Evolutionary conservation across 2,888 invertebrate genomes (phyloP).

Genomic region (Nemapogon koenigi): DNA sequence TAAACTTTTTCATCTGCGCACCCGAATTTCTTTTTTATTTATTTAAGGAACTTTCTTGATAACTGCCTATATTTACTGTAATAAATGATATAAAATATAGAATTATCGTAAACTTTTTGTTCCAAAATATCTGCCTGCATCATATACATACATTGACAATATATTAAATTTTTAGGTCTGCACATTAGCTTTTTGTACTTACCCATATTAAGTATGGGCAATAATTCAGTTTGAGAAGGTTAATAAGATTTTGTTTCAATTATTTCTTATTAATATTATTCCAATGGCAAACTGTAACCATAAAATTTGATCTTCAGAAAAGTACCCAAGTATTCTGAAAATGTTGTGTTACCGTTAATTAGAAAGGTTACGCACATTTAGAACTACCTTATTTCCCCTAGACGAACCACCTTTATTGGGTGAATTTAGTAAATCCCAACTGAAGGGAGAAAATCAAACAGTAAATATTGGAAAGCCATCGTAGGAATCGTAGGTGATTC

Average conservation of each 20-base stretch:
- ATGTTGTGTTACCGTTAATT: slow-evolving; percentile 36
- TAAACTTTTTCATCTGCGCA: slow-evolving; percentile 37
- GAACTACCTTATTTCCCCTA: background rate
- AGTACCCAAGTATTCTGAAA: background rate
- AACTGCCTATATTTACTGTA: too few relatives aligned
- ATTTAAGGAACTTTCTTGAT: slow-evolving; percentile 21
- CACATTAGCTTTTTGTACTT: too few relatives aligned
- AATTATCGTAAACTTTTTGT: too few relatives aligned
- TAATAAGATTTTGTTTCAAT: too few relatives aligned
- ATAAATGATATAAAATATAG: too few relatives aligned
- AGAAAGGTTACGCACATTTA: slow-evolving; percentile 40
- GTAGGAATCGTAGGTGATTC: slow-evolving; percentile 56
- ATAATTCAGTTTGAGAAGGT: too few relatives aligned
- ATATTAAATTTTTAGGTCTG: too few relatives aligned
- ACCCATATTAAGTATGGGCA: too few relatives aligned
- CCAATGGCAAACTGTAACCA: background rate
- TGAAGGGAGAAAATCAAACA: slow-evolving; percentile 55
- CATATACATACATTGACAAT: too few relatives aligned
- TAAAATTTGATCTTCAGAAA: too few relatives aligned
- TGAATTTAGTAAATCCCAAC: slow-evolving; percentile 49
- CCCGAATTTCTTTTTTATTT: slow-evolving; percentile 37
- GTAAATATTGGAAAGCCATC: slow-evolving; percentile 63
- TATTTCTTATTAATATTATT: too few relatives aligned
- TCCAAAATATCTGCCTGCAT: too few relatives aligned
- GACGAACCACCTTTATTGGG: slow-evolving; percentile 44